Evolutionary conservation across 2,797 vertebrate species (phyloP).

Genomic region (Trichosurus vulpecula): DNA sequence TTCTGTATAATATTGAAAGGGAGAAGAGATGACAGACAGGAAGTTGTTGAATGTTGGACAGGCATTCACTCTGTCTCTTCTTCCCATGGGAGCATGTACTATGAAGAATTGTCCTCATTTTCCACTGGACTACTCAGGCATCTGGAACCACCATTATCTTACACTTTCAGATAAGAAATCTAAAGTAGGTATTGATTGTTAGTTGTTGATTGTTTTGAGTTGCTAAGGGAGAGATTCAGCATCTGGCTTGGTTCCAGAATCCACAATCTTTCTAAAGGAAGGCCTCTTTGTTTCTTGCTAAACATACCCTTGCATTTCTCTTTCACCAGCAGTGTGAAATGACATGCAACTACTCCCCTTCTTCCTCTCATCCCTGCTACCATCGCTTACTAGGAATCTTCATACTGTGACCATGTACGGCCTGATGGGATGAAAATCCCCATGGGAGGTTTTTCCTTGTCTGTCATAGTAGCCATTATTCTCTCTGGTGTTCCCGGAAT

Average conservation of each 20-base stretch:
- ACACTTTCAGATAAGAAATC: background rate
- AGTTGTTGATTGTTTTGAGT: background rate
- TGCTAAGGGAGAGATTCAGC: background rate
- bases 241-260: background rate
- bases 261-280: background rate
- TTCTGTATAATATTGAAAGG: background rate
- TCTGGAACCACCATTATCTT: background rate
- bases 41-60: background rate
- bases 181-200: background rate
- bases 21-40: background rate
- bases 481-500: background rate
- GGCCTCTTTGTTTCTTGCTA: background rate
- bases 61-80: background rate
- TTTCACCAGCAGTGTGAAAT: background rate
- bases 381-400: constrained; percentile 1
- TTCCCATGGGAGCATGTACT: background rate
- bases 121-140: background rate
- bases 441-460: background rate
- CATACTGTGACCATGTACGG: background rate
- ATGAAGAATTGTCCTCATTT: background rate
- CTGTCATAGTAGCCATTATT: constrained; percentile 21
- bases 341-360: background rate
- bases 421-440: background rate
- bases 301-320: background rate
- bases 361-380: constrained; percentile 1